These are phyloP conservation scores for Drosophila koepferae DNA, from an alignment of 2,888 invertebrate species.

Conservation along the genomic window DNA sequence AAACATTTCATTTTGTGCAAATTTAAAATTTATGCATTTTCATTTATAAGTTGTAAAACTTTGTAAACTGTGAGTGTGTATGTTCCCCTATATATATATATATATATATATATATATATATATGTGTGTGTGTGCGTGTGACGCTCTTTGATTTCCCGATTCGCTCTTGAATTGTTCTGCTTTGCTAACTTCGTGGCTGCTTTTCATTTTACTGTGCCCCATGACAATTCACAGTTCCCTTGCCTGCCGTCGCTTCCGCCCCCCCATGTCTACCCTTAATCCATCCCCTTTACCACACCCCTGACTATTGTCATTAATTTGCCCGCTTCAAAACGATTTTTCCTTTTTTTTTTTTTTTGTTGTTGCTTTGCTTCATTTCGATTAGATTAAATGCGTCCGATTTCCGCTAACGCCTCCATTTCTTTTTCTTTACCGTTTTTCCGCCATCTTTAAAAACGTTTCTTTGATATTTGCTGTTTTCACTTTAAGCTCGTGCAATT, in stretches of 20 bases:
- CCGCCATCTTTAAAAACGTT: neutral
- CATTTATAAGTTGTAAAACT: conserved; percentile 61
- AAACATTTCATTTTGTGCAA: conserved; percentile 59
- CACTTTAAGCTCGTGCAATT: neutral
- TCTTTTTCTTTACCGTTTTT: conserved; percentile 9
- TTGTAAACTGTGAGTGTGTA: neutral
- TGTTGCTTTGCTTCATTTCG: conserved; percentile 16
- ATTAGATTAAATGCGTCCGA: conserved; percentile 63
- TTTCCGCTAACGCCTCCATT: conserved; percentile 67
- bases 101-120: too few species aligned
- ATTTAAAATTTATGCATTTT: conserved; percentile 73
- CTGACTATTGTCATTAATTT: conserved; percentile 48
- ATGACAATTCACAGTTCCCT: conserved; percentile 45
- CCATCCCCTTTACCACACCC: too few species aligned
- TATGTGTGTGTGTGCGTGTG: neutral
- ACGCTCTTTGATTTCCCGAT: conserved; percentile 33
- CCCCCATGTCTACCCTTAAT: neutral
- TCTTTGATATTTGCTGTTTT: neutral
- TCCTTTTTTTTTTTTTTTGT: neutral
- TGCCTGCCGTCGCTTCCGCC: neutral
- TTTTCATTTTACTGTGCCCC: conserved; percentile 39
- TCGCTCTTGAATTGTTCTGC: conserved; percentile 15
- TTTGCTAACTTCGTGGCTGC: conserved; percentile 21
- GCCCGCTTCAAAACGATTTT: conserved; percentile 36
- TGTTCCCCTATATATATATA: neutral